Evolutionary conservation across 2,888 invertebrate species (phyloP).

Genomic region (Entomobrya proxima): DNA sequence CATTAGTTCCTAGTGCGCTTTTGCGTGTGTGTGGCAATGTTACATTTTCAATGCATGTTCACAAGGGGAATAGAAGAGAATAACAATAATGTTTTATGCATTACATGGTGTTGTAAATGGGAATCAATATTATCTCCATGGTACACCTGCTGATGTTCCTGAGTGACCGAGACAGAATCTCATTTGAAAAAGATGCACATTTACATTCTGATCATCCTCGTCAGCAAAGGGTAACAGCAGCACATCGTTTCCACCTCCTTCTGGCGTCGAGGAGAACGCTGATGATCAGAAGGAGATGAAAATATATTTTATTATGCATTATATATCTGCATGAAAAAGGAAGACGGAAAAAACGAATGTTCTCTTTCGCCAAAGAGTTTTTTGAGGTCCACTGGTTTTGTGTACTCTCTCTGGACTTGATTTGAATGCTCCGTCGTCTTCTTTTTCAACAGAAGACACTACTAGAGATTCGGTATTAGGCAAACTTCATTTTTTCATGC

Average conservation of each 20-base stretch:
- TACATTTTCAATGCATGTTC: background rate
- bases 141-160: conserved; percentile 60
- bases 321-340: conserved; percentile 29
- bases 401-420: conserved; percentile 21
- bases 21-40: background rate
- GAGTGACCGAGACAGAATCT: conserved; percentile 55
- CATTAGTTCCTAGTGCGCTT: too few species aligned
- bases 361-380: background rate
- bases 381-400: background rate
- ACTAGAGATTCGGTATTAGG: background rate
- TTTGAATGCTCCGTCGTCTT: conserved; percentile 31
- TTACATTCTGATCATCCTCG: conserved; percentile 61
- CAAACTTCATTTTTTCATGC: background rate
- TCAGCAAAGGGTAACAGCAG: too few species aligned
- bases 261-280: background rate
- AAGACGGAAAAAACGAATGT: conserved; percentile 14
- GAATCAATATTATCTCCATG: conserved; percentile 43
- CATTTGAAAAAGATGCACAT: conserved; percentile 51
- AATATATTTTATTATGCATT: background rate
- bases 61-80: background rate
- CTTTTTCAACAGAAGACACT: background rate
- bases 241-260: background rate
- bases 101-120: conserved; percentile 16
- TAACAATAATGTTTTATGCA: conserved; percentile 9
- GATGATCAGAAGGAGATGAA: background rate